These are phyloP conservation scores for Drosophila meridionalis DNA, from an alignment of 2,888 invertebrate species.

Conservation along the genomic window DNA sequence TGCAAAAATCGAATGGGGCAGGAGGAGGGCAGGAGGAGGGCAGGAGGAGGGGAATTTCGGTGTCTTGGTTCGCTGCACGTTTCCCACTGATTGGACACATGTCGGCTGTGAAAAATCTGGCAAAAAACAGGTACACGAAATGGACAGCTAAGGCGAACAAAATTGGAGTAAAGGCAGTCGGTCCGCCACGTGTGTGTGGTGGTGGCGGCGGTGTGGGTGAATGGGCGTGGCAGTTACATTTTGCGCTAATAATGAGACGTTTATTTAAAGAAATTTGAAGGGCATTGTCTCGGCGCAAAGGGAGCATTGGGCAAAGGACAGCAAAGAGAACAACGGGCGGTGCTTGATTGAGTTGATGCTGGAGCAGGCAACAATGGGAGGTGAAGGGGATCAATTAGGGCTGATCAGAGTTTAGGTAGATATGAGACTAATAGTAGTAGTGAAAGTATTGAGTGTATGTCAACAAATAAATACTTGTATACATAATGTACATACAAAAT, in stretches of 20 bases:
- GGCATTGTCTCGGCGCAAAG: slow-evolving; percentile 30
- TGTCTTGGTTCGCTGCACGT: slow-evolving; percentile 67
- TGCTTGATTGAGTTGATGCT: slow-evolving; percentile 10
- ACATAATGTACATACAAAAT: too few relatives aligned
- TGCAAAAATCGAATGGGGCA: slow-evolving; percentile 44
- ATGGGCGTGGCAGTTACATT: slow-evolving; percentile 48
- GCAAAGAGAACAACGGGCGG: slow-evolving; percentile 1
- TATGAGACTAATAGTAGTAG: not conserved
- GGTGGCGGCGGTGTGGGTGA: not conserved
- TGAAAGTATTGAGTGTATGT: too few relatives aligned
- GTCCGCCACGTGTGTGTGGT: slow-evolving; percentile 38
- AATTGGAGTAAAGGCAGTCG: slow-evolving; percentile 8
- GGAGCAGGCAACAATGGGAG: too few relatives aligned
- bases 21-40: not conserved
- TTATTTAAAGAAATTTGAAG: slow-evolving; percentile 70
- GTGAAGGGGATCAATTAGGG: not conserved
- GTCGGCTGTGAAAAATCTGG: slow-evolving; percentile 69
- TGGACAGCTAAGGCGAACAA: slow-evolving; percentile 35
- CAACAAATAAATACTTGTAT: too few relatives aligned
- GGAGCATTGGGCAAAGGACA: not conserved
- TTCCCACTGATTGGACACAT: slow-evolving; percentile 77
- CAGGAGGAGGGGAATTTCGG: not conserved
- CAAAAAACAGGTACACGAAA: slow-evolving; percentile 52
- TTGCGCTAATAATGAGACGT: slow-evolving; percentile 73
- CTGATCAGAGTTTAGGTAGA: not conserved